Evolutionary conservation across 2,797 vertebrate species (phyloP).

Genomic region (Sorex maritimensis): DNA sequence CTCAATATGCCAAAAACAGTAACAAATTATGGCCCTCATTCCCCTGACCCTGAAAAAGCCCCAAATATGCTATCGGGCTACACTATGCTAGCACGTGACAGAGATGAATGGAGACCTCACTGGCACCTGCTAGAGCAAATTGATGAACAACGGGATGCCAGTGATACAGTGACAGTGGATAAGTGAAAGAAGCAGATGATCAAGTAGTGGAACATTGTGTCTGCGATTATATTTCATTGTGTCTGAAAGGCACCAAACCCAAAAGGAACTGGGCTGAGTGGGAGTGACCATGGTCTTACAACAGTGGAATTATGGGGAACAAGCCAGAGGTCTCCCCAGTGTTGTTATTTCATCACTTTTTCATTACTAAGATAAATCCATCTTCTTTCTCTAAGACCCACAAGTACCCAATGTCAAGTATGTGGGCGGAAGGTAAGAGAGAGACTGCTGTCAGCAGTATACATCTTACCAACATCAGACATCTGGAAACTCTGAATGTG

Average conservation of each 20-base stretch:
- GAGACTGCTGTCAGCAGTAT: conserved; percentile 39
- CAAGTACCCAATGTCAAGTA: conserved; percentile 57
- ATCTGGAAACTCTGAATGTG: conserved; percentile 77
- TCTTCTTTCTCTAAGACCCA: conserved; percentile 64
- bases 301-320: background rate
- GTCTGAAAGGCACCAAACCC: conserved; percentile 1
- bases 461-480: conserved; percentile 58
- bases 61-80: no score
- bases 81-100: no score
- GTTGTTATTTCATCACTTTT: conserved; percentile 37
- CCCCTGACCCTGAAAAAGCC: no score
- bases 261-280: background rate
- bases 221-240: background rate
- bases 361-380: conserved; percentile 80
- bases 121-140: no score
- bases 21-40: no score
- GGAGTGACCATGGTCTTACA: background rate
- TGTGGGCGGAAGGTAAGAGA: conserved; percentile 32
- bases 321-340: conserved; percentile 25
- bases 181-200: background rate
- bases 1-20: no score
- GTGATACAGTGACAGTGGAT: background rate
- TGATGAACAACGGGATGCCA: no score
- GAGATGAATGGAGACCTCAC: no score
- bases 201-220: background rate